A percentile compares a stretch with the other conserved stretches of the same genome.
Conservation (phyloP, 2,113 vertebrate species). For the Tachycineta bicolor region DNA sequence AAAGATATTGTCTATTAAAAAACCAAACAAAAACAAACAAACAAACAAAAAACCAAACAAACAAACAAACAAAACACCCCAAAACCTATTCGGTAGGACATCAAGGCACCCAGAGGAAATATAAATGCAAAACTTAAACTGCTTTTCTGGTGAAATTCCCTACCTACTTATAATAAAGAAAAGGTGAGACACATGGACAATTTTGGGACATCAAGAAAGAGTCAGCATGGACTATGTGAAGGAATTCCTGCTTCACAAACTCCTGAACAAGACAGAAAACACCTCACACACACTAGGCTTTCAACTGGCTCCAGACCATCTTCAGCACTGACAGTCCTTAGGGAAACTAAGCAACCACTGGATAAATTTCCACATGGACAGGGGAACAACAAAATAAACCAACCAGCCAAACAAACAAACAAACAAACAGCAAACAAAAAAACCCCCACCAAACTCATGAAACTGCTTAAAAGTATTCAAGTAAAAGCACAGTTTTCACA, state of each 20-base stretch:
- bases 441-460: neutral
- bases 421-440: neutral
- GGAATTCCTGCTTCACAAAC: neutral
- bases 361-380: neutral
- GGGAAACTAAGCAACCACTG: neutral
- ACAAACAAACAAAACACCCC: neutral
- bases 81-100: neutral
- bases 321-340: neutral
- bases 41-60: neutral
- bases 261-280: neutral
- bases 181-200: neutral
- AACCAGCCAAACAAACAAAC: neutral
- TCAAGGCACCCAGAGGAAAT: neutral
- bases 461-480: neutral
- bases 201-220: neutral
- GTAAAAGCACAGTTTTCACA: neutral
- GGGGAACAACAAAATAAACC: neutral
- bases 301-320: accelerated
- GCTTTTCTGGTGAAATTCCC: neutral
- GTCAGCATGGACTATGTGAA: neutral
- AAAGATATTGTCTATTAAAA: neutral
- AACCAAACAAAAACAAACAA: neutral
- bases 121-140: neutral
- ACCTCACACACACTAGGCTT: neutral
- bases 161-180: neutral